Conservation (phyloP, 2,113 vertebrate species). For the Antechinus flavipes region DNA sequence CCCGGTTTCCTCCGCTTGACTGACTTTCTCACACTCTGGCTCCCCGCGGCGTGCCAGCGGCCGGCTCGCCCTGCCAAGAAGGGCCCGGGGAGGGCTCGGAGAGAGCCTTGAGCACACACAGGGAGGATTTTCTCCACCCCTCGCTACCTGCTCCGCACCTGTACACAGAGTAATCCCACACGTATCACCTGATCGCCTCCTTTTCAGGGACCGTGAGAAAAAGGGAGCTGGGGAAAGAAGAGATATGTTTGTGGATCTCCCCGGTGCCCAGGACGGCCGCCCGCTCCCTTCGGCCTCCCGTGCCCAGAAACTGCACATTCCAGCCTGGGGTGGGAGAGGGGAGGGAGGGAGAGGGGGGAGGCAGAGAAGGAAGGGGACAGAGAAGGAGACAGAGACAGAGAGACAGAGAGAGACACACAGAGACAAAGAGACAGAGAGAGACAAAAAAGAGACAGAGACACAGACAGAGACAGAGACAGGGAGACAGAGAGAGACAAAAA, state of each 20-base stretch:
- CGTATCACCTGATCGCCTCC: slow-evolving; percentile 87
- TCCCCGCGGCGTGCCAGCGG: slow-evolving; percentile 88
- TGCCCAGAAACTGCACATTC: slow-evolving; percentile 76
- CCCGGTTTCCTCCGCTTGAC: slow-evolving; percentile 84
- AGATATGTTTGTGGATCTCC: slow-evolving; percentile 77
- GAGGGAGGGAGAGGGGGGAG: not conserved
- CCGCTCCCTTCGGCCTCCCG: slow-evolving; percentile 68
- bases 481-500: too few relatives aligned
- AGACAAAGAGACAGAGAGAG: too few relatives aligned
- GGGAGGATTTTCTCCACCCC: slow-evolving; percentile 80
- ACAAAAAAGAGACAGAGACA: too few relatives aligned
- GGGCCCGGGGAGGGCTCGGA: slow-evolving; percentile 82
- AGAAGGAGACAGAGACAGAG: too few relatives aligned
- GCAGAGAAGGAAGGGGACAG: not conserved
- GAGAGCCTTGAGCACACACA: slow-evolving; percentile 74
- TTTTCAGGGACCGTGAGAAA: slow-evolving; percentile 90
- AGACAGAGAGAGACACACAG: too few relatives aligned
- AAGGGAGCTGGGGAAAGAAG: slow-evolving; percentile 83
- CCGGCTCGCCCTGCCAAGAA: slow-evolving; percentile 87
- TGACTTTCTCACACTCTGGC: slow-evolving; percentile 97
- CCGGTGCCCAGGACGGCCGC: slow-evolving; percentile 67
- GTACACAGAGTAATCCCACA: slow-evolving; percentile 85
- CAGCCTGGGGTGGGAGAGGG: not conserved
- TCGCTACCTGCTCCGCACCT: slow-evolving; percentile 90
- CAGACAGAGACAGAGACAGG: too few relatives aligned